A percentile compares a stretch with the other conserved stretches of the same genome.
Evolutionary conservation across 2,888 invertebrate species (phyloP).

Genomic region (Drosophila phalerata): DNA sequence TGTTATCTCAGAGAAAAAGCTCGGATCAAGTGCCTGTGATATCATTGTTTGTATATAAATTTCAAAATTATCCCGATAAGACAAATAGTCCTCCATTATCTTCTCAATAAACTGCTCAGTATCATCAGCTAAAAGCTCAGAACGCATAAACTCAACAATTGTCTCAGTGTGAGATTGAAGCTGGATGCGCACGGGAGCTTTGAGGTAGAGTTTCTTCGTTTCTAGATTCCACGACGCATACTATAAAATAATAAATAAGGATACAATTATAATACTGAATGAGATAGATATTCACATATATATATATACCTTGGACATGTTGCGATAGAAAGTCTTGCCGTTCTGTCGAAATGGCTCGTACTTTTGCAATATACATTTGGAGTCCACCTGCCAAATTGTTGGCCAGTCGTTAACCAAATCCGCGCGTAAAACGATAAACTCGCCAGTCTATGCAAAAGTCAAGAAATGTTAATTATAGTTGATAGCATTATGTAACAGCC

Average conservation of each 20-base stretch:
- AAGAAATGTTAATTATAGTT: not conserved
- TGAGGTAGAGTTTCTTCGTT: slow-evolving; percentile 92
- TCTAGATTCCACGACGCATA: slow-evolving; percentile 94
- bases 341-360: slow-evolving; percentile 93
- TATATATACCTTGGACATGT: slow-evolving; percentile 92
- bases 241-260: slow-evolving; percentile 85
- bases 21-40: slow-evolving; percentile 95
- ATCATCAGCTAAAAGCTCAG: slow-evolving; percentile 89
- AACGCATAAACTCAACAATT: slow-evolving; percentile 92
- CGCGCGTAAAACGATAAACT: slow-evolving; percentile 94
- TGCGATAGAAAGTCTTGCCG: slow-evolving; percentile 92
- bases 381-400: slow-evolving; percentile 96
- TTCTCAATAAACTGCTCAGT: slow-evolving; percentile 90
- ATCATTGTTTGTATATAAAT: slow-evolving; percentile 96
- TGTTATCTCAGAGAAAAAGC: slow-evolving; percentile 95
- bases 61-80: slow-evolving; percentile 95
- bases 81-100: slow-evolving; percentile 91
- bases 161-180: slow-evolving; percentile 92
- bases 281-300: not conserved
- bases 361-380: slow-evolving; percentile 92
- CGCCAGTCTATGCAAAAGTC: slow-evolving; percentile 90
- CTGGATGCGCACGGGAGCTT: slow-evolving; percentile 91
- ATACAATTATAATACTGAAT: not conserved
- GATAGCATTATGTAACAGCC: too few relatives aligned
- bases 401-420: slow-evolving; percentile 94